Evolutionary conservation across 1,140 invertebrate species (phyloP).

Genomic region (Leptestheria dahalacensis): DNA sequence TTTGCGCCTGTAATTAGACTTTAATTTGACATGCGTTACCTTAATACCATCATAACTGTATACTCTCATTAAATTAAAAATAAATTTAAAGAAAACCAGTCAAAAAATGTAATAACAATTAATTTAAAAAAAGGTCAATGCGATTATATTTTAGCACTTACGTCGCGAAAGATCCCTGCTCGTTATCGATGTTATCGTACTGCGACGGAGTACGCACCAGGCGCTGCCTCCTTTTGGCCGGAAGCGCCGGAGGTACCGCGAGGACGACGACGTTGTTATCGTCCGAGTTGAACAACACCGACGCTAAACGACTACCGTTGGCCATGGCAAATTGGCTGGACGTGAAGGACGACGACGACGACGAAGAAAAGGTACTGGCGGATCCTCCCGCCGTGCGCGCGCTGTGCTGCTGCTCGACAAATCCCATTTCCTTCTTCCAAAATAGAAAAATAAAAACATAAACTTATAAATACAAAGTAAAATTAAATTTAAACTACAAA

Average conservation of each 20-base stretch:
- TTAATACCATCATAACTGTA: too few species aligned
- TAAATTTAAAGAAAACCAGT: too few species aligned
- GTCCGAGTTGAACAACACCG: not conserved
- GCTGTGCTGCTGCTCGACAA: not conserved
- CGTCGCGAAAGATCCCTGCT: too few species aligned
- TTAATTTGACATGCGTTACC: too few species aligned
- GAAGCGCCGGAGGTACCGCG: conserved; percentile 43
- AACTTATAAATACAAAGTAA: too few species aligned
- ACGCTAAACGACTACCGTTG: conserved; percentile 1
- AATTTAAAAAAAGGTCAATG: too few species aligned
- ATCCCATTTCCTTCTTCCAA: conserved; percentile 3
- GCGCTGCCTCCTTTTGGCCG: conserved; percentile 38
- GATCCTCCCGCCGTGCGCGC: not conserved
- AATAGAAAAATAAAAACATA: too few species aligned
- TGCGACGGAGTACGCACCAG: conserved; percentile 48
- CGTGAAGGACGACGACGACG: conserved; percentile 8
- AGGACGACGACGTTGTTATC: conserved; percentile 15
- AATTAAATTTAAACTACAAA: too few species aligned
- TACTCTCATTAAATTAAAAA: too few species aligned
- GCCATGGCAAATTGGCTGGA: not conserved
- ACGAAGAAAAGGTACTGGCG: not conserved
- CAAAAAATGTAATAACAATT: too few species aligned
- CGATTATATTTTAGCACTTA: too few species aligned
- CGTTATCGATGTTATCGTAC: conserved; percentile 45
- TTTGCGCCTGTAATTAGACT: too few species aligned